These are phyloP conservation scores for Propsilocerus akamusi DNA, from an alignment of 1,140 invertebrate genomes.

Conservation along the genomic window DNA sequence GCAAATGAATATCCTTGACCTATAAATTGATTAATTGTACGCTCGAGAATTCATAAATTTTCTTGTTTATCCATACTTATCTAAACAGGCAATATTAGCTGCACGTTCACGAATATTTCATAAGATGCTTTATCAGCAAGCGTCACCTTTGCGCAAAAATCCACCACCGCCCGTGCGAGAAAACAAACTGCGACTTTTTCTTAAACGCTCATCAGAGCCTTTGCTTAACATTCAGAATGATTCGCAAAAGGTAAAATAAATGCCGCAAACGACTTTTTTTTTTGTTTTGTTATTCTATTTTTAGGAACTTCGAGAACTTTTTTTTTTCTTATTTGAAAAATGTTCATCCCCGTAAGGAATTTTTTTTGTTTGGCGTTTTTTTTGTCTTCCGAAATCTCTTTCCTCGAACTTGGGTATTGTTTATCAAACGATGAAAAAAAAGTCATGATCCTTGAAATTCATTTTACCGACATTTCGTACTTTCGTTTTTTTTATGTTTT, in stretches of 20 bases:
- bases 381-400: no score
- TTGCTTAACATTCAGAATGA: constrained; percentile 80
- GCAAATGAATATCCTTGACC: constrained; percentile 6
- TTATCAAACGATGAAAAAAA: no score
- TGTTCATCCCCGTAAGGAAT: no score
- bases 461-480: no score
- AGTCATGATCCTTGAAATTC: no score
- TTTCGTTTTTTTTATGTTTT: background rate
- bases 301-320: no score
- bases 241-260: constrained; percentile 50
- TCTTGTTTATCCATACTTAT: background rate
- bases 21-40: background rate
- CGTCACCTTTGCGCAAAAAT: constrained; percentile 47
- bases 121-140: constrained; percentile 78
- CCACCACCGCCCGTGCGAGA: constrained; percentile 55
- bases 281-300: background rate
- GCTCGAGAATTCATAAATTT: background rate
- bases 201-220: constrained; percentile 82
- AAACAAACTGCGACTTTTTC: constrained; percentile 71
- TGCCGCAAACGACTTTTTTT: constrained; percentile 3
- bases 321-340: no score
- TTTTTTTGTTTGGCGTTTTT: no score
- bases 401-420: no score
- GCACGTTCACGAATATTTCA: constrained; percentile 55
- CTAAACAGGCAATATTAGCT: constrained; percentile 18